Base-by-base conservation (phyloP, 2,797 vertebrate genomes). In the Pogoniulus pusillus region DNA sequence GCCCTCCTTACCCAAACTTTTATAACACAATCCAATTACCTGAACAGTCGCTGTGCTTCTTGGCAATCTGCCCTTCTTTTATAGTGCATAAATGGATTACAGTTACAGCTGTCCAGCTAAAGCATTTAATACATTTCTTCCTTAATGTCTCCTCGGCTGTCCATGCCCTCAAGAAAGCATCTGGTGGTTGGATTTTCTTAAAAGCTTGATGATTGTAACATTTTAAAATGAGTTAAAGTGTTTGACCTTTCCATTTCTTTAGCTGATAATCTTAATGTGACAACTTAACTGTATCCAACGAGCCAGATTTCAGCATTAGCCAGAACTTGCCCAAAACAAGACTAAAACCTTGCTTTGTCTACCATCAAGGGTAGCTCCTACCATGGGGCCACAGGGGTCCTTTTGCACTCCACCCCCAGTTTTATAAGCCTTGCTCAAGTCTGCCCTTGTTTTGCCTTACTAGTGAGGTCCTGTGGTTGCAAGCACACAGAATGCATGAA, bases 181-280 rank as follows among this genome's bases (percentile, higher is more conserved):
- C 78, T 93, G 84, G 81, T 90, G 76, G 85, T 72, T 93, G 32
- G 30, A 81, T 87, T 83, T 77, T 69, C 87, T 88, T 85, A 88
- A 91, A 96, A 90, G 69, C 75, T 51, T 47, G 17, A 78, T 64
- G 78, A 41, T 70, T 0, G 0, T 2, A 66, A 59, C 63, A 68
- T 65, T 90, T 65, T 81, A 76, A 59, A 86, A 89, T 59, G 7
- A 89, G 90, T 90, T 76, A 54, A 90, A 68, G 43, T 22, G 3
- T 17, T 62, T 73, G n/a, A 49, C 58, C 63, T 89, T 88, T 93
- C 87, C 57, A 88, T 85, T 85, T 82, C 75, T 73, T 62, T 41
- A 34, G 47, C 53, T 78, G 62, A 79, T 58, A 88, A 34, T 9
- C 72, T 71, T 71, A 72, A 84, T 84, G 19, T 23, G 53, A 89